Base-by-base conservation (phyloP, 2,113 vertebrate genomes). In the Tapirus terrestris region DNA sequence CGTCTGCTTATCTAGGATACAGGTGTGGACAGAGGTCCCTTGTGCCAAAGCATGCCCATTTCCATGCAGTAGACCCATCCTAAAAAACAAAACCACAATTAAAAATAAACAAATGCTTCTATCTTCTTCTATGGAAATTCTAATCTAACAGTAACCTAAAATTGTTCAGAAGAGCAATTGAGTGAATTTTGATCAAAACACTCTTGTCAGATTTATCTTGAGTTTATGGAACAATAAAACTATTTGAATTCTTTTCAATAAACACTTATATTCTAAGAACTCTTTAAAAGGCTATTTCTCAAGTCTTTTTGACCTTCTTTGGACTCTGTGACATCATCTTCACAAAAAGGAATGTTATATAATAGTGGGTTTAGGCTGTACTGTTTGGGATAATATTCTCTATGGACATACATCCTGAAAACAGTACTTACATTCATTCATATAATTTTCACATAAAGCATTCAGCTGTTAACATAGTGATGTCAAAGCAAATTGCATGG, bases 391-490 rank as follows among this genome's bases (percentile, higher is more conserved):
- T 39, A 96, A 83, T 94, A 87, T 83, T 70, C 43, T 82, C 23
- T 94, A 48, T 67, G n/a, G 70, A 51, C 65, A 72, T 63, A 65
- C 23, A 73, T 89, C 87, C 75, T 68, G 70, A 89, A 96, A 95
- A 94, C 45, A 75, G 58, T 43, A 61, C 45, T 87, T 51, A 92
- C 10, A 90, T 91, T 60, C 88, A 63, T 77, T 96, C 45, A 29
- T 81, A 48, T 96, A 96, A 95, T 95, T 91, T 87, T 92, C 80
- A 94, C 43, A 72, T 79, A 88, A 96, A 92, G 27, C 58, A 67
- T 65, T 93, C 80, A 94, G 45, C 43, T 72, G n/a, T 80, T 88
- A 95, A 67, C 53, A 84, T 31, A 75, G 23, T 56, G 43, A 51
- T 80, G 77, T 96, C 20, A 36, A 94, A 93, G 82, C 91, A 97